Conservation (phyloP, 2,888 invertebrate genomes). For the Micropterix aruncella region DNA sequence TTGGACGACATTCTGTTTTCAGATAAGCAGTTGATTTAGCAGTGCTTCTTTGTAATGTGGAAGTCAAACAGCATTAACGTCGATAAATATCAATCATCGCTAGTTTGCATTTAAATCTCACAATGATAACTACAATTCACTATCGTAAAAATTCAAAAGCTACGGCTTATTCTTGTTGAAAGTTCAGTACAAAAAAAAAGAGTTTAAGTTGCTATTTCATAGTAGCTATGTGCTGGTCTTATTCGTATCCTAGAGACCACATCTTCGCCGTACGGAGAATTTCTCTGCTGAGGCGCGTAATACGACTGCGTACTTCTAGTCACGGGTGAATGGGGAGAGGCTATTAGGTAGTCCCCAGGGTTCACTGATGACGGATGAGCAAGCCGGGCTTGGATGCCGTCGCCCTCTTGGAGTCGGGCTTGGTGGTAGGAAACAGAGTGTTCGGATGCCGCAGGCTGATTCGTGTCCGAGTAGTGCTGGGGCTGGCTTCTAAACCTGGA, state of each 20-base stretch:
- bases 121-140: too few species aligned
- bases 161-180: too few species aligned
- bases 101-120: too few species aligned
- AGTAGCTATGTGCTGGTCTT: neutral
- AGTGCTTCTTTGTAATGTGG: too few species aligned
- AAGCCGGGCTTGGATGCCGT: neutral
- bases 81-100: too few species aligned
- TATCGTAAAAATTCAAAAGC: too few species aligned
- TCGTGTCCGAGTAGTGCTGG: neutral
- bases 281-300: neutral
- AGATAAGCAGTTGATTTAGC: too few species aligned
- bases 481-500: neutral
- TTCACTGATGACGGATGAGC: neutral
- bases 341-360: neutral
- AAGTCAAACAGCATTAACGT: too few species aligned
- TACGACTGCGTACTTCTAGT: neutral
- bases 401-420: neutral
- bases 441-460: neutral
- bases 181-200: too few species aligned
- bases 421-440: neutral
- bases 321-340: neutral
- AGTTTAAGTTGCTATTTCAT: neutral
- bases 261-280: neutral
- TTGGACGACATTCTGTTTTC: too few species aligned
- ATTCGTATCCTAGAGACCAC: neutral